Base-by-base conservation (phyloP, 2,797 vertebrate genomes). In the Pseudochirops corinnae region DNA sequence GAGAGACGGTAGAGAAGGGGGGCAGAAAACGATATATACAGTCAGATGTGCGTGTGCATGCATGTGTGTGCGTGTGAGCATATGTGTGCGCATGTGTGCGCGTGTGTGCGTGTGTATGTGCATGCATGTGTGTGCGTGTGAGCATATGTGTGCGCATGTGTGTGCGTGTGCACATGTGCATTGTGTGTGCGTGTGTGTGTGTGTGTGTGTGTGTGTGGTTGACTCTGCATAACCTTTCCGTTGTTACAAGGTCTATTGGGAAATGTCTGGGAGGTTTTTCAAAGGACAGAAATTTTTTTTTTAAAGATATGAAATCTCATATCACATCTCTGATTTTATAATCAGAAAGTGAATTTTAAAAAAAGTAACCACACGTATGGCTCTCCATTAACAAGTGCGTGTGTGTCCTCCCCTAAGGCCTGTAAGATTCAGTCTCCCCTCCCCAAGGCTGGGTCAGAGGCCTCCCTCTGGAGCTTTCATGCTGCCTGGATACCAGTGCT, bases 111-210 rank as follows among this genome's bases (percentile, higher is more conserved):
- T 24, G 1, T 39, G n/a, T 24, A 16, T 39, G 7, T 24, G 1
- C 21, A 18, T 39, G n/a, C 21, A 2, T 9, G 0, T 9, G n/a
- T 39, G n/a, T 21, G 2, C 9, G 1, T 39, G 18, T 12, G 11
- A 46, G 46, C 46, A 21, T 39, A 16, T 39, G 7, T 24, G 1
- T 39, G n/a, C 4, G 52, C 52, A 6, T 52, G 52, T 52, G 52
- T 52, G 52, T 52, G 52, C 52, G 5, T 52, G 52, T 52, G 52
- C 5, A 52, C 5, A 6, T 52, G 52, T 52, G 52, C 52, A 52
- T 52, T 24, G 1, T 39, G 18, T 39, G 7, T 24, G 1, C 24
- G n/a, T 39, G n/a, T 39, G 7, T 9, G 0, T 24, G n/a, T 39
- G n/a, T 21, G 2, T 24, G 1, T 39, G n/a, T 12, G 11, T 12